Conservation (phyloP, 2,888 invertebrate genomes). For the Caenorhabditis sinica region DNA sequence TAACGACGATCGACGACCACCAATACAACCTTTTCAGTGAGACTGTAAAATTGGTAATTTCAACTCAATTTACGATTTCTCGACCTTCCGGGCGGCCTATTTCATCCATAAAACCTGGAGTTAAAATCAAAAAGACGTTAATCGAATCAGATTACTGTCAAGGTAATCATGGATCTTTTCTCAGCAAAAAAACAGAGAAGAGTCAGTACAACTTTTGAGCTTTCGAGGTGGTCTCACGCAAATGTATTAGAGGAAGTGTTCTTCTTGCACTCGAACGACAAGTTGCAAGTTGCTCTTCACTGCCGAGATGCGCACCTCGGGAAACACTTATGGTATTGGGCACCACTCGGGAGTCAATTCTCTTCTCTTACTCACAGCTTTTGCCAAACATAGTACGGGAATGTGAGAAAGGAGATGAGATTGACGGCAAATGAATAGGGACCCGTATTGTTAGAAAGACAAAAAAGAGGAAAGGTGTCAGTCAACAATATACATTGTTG, state of each 20-base stretch:
- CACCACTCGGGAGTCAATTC: constrained; percentile 42
- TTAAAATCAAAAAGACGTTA: constrained; percentile 22
- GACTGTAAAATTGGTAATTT: constrained; percentile 52
- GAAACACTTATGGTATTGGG: constrained; percentile 56
- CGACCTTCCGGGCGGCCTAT: constrained; percentile 44
- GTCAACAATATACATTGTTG: constrained; percentile 22
- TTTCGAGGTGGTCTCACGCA: constrained; percentile 10
- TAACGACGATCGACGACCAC: constrained; percentile 24
- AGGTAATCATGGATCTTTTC: not conserved
- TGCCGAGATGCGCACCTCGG: constrained; percentile 64
- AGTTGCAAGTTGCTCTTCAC: constrained; percentile 58
- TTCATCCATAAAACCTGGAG: constrained; percentile 35
- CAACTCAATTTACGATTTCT: constrained; percentile 58
- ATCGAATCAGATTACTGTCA: constrained; percentile 31
- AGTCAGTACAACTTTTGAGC: constrained; percentile 1
- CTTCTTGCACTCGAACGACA: constrained; percentile 57
- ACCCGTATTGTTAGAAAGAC: constrained; percentile 27
- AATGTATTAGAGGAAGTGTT: not conserved
- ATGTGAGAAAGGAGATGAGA: constrained; percentile 31
- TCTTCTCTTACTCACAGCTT: constrained; percentile 56
- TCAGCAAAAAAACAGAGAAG: not conserved
- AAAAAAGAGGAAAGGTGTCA: constrained; percentile 14
- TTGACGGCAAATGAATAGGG: constrained; percentile 24
- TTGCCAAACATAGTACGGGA: constrained; percentile 52
- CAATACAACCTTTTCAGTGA: constrained; percentile 25